Evolutionary conservation across 2,113 vertebrate genomes (phyloP).

Genomic region (Numenius arquata): DNA sequence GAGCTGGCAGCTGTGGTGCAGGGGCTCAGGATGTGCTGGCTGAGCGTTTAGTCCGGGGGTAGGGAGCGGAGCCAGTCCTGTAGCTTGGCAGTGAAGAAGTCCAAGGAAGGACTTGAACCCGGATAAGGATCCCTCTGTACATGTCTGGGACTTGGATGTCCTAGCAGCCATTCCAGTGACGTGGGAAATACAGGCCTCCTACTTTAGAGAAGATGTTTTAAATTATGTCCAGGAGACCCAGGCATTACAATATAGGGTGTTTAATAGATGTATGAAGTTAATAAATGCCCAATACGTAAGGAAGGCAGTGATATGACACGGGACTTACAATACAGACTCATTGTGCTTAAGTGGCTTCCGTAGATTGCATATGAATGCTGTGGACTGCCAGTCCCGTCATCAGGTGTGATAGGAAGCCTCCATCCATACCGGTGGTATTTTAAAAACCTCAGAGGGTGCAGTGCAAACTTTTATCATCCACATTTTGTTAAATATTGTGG

Average conservation of each 20-base stretch:
- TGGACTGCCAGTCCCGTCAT: not conserved
- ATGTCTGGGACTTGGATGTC: not conserved
- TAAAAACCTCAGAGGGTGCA: not conserved
- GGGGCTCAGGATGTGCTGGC: not conserved
- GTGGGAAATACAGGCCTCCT: not conserved
- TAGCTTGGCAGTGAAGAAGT: not conserved
- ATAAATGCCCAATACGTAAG: not conserved
- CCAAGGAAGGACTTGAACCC: not conserved
- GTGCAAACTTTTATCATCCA: not conserved
- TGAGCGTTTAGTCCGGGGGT: not conserved
- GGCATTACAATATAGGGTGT: not conserved
- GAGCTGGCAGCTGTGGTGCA: rapidly evolving
- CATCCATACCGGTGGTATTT: not conserved
- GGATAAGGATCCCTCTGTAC: not conserved
- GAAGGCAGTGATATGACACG: not conserved
- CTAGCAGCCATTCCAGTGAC: not conserved
- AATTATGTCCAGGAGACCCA: not conserved
- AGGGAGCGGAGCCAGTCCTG: not conserved
- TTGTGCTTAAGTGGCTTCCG: not conserved
- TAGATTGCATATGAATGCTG: not conserved
- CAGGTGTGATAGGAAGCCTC: not conserved
- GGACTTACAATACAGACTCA: not conserved
- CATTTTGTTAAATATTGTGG: not conserved
- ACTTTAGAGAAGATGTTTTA: not conserved
- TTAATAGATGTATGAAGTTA: not conserved